Evolutionary conservation across 35 echinoderm and acorn worm species (phyloP).

Genomic region (Holothuria glaberrima): DNA sequence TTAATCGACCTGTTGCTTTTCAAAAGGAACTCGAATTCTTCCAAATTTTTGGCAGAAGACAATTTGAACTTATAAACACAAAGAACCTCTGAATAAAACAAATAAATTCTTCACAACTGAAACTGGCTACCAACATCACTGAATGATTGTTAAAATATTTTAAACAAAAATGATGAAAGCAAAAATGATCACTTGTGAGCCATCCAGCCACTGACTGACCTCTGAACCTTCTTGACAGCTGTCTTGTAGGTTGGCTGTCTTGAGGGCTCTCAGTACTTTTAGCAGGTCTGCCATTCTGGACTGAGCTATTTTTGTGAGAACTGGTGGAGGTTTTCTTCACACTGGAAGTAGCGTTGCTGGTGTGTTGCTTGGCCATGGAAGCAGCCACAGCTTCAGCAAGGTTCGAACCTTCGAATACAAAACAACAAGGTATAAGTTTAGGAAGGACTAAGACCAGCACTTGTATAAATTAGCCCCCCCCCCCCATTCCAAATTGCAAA

Average conservation of each 20-base stretch:
- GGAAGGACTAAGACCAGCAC: background rate
- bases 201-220: background rate
- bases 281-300: constrained; percentile 22
- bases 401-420: constrained; percentile 39
- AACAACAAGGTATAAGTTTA: background rate
- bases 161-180: too few relatives aligned
- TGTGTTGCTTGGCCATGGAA: constrained; percentile 45
- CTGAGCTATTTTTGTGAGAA: constrained; percentile 41
- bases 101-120: too few relatives aligned
- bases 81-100: too few relatives aligned
- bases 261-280: background rate
- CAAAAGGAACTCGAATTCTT: too few relatives aligned
- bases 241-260: constrained; percentile 28
- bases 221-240: background rate
- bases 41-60: too few relatives aligned
- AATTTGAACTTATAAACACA: too few relatives aligned
- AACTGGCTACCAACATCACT: too few relatives aligned
- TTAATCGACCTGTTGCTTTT: too few relatives aligned
- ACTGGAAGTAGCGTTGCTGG: constrained; percentile 13
- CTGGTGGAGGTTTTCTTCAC: constrained; percentile 8
- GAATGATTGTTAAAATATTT: too few relatives aligned
- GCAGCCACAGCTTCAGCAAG: constrained; percentile 48
- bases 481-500: too few relatives aligned
- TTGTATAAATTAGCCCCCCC: too few relatives aligned
- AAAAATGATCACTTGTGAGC: too few relatives aligned